These are phyloP conservation scores for Pegea sp. DNA, from an alignment of 23 tunicate genomes.

Conservation along the genomic window DNA sequence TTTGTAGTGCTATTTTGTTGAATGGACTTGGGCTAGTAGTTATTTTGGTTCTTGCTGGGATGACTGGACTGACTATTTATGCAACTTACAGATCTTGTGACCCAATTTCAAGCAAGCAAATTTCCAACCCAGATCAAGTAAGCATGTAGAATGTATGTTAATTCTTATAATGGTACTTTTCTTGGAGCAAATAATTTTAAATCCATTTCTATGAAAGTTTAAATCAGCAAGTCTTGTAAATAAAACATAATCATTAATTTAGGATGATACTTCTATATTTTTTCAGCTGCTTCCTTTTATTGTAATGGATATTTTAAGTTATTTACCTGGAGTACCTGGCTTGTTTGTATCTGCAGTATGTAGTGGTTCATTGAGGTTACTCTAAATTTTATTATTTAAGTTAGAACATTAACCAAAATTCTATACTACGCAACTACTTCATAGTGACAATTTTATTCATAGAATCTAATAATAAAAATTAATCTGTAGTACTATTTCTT, in stretches of 20 bases:
- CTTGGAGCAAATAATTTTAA: too few species aligned
- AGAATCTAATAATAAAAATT: too few species aligned
- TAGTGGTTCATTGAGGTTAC: constrained; percentile 77
- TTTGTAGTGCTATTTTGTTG: constrained; percentile 31
- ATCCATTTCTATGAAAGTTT: too few species aligned
- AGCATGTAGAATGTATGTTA: not conserved
- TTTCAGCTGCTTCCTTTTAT: constrained; percentile 73
- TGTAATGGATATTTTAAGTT: constrained; percentile 73
- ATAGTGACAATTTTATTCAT: too few species aligned
- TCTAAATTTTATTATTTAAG: too few species aligned
- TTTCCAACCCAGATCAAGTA: constrained; percentile 64
- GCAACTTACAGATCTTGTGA: constrained; percentile 74
- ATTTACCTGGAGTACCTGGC: constrained; percentile 75
- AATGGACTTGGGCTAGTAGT: constrained; percentile 43
- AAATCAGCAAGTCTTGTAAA: too few species aligned
- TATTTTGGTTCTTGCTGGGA: constrained; percentile 68
- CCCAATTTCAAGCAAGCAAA: constrained; percentile 15
- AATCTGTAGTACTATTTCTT: constrained; percentile 87
- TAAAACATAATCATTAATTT: too few species aligned
- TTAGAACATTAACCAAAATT: too few species aligned
- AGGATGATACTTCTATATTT: too few species aligned
- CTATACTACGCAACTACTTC: too few species aligned
- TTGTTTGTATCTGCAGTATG: constrained; percentile 89
- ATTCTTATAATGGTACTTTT: too few species aligned
- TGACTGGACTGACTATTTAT: constrained; percentile 80